Evolutionary conservation across 1,140 invertebrate species (phyloP), one percentile per base, ranked within the genome.

Genomic region (Andricus grossulariae): DNA sequence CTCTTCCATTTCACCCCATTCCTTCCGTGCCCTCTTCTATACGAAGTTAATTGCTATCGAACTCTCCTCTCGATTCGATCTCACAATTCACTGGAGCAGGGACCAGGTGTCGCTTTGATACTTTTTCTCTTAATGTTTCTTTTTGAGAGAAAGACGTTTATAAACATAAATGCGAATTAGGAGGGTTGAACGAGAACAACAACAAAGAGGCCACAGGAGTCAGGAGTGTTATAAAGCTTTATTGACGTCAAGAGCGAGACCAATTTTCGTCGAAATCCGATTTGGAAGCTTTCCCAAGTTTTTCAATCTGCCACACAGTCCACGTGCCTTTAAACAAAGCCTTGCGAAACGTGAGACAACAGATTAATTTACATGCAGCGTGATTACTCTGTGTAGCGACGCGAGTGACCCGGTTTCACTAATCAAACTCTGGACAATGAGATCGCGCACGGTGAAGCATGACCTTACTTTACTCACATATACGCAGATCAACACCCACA

Each of bases 381-480:
- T 78, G 81, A 87, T 87, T 86, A 78, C 80, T 85, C 80, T 81
- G 84, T 80, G 82, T 80, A 80, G 82, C 80, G 70, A 80, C 82
- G 82, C 81, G 75, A 86, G 79, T 87, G 86, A 87, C 86, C 86
- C 77, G 82, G 79, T 85, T 87, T 85, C 77, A 76, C 76, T 87
- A 87, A 87, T 86, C 85, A 84, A 66, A 66, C 79, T 70, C 82
- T 78, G 83, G 81, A 86, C 85, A 87, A 87, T 87, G 85, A 87
- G 81, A 85, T 87, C 82, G 82, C 76, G 80, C 81, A 82, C 76
- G 76, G 66, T 71, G 78, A 80, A 86, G 79, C 84, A 77, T 85
- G 82, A 87, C 83, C 81, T 87, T 83, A 85, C 80, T 80, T 74
- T 32, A 66, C 32, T 45, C 73, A 79, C 80, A 83, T 76, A 8